Evolutionary conservation across 2,797 vertebrate genomes (phyloP).

Genomic region (Arrhamphus sclerolepis): DNA sequence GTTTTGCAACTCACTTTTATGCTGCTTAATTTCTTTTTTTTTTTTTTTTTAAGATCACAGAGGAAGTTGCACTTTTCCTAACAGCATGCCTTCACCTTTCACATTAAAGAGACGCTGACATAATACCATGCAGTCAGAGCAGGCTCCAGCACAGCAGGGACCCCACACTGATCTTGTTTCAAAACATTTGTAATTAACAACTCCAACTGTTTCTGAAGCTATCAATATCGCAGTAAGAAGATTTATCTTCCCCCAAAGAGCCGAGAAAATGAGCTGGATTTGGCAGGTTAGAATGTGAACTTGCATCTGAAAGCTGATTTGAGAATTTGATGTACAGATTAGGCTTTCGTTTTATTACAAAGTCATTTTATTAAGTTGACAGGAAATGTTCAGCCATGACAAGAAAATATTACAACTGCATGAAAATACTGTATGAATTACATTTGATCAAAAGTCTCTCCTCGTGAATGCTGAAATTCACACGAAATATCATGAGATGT

Average conservation of each 20-base stretch:
- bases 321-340: conserved; percentile 41
- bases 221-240: conserved; percentile 72
- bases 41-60: conserved; percentile 8
- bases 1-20: conserved; percentile 2
- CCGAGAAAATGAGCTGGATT: conserved; percentile 50
- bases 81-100: conserved; percentile 37
- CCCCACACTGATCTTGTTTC: conserved; percentile 67
- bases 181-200: conserved; percentile 77
- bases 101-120: conserved; percentile 37
- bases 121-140: conserved; percentile 50
- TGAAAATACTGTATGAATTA: conserved; percentile 61
- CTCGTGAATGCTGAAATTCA: conserved; percentile 87
- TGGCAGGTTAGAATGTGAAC: conserved; percentile 49
- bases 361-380: conserved; percentile 66
- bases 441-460: conserved; percentile 36
- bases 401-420: conserved; percentile 45
- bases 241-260: conserved; percentile 66
- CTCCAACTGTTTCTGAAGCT: conserved; percentile 69
- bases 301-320: conserved; percentile 15
- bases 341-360: conserved; percentile 59
- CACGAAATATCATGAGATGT: conserved; percentile 56
- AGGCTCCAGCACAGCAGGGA: conserved; percentile 62
- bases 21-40: not conserved
- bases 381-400: conserved; percentile 41
- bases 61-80: conserved; percentile 2